Base-by-base conservation (phyloP, 2,888 invertebrate species). In the Metopia argyrocephala region DNA sequence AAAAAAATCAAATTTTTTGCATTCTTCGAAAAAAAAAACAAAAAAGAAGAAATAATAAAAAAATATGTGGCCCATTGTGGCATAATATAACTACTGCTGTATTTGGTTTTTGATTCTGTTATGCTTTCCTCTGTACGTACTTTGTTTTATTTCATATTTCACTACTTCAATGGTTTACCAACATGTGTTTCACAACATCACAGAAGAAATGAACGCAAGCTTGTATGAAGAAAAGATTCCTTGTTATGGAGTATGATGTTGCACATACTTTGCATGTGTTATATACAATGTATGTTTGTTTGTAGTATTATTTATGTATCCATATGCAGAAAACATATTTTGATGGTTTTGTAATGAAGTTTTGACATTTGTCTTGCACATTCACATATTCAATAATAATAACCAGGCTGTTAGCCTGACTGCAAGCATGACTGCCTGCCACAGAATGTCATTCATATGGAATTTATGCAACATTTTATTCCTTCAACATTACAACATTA, bases 301-400 rank as follows among this genome's bases (percentile, higher is more conserved):
- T n/a, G 28, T 12, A 31, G 23, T 31, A 12, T n/a, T n/a, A 12
- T 12, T 1, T 38, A 4, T 38, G 38, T 38, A 6, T 52, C 38
- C 46, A 75, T 66, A 71, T 71, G 68, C 71, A 78, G 52, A 57
- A 75, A 71, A 64, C 68, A 75, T 78, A 70, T 78, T 83, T 68
- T 79, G 82, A 81, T 78, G 79, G 79, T 71, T 78, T 76, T 65
- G 69, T 80, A 78, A 83, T 83, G 83, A 80, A 80, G 76, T 80
- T 80, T 83, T 83, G 83, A 80, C 83, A 80, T 82, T 79, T 73
- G 66, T 76, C 50, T 75, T 73, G 50, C 65, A 52, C 9, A 54
- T 31, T n/a, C 5, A 57, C 45, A 52, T 23, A 45, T 59, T 70
- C 15, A 38, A 38, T 12, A 38, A 38, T 38, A 38, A 38, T 38